phyloP scores from a whole-genome alignment of 2,797 vertebrate genomes.

The Rousettus madagascariensis region DNA sequence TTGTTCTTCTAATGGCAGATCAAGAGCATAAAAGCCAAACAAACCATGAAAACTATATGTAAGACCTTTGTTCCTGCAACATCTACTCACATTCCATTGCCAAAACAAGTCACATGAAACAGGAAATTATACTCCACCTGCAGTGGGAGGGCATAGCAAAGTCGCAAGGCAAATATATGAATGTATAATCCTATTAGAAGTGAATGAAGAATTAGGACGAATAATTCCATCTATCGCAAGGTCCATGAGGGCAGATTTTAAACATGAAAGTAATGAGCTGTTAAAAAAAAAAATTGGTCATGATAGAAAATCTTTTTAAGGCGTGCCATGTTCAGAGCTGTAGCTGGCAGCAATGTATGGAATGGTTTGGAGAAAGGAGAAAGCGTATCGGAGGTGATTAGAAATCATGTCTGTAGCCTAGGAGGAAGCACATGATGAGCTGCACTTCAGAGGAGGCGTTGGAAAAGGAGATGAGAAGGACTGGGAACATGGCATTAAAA shows the following conservation, averaged over 20 bases:
- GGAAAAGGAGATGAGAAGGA: background rate
- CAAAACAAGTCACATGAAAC: background rate
- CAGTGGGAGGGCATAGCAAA: background rate
- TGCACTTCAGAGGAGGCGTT: background rate
- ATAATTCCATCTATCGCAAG: background rate
- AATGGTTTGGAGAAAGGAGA: background rate
- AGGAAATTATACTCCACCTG: background rate
- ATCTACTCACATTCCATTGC: background rate
- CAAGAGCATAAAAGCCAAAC: background rate
- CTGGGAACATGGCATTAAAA: background rate
- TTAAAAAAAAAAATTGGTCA: background rate
- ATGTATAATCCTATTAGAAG: background rate
- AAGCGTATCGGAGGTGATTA: background rate
- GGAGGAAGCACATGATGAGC: background rate
- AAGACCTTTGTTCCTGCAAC: background rate
- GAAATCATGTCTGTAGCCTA: background rate
- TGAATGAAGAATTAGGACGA: background rate
- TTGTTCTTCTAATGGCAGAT: background rate
- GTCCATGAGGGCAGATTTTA: background rate
- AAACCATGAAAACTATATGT: background rate
- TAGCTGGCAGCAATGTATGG: background rate
- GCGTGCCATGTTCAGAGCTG: background rate
- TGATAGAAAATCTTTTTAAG: background rate
- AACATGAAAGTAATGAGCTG: background rate
- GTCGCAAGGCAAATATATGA: background rate